A percentile compares a stretch with the other conserved stretches of the same genome.
Conservation (phyloP, 2,113 vertebrate genomes). For the Desmodus rotundus region DNA sequence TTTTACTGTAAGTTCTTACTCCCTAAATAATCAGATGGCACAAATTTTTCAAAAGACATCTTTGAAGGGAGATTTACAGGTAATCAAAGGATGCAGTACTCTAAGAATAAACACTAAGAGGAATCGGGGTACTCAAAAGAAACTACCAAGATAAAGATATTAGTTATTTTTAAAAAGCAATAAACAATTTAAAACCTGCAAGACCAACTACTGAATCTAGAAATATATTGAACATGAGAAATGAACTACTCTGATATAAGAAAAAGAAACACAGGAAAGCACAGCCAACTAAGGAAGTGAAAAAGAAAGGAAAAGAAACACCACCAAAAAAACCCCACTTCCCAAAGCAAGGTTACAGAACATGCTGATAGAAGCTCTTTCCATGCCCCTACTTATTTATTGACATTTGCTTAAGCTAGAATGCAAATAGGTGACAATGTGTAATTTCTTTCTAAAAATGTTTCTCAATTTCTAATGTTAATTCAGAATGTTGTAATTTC, state of each 20-base stretch:
- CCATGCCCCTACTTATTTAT: not conserved
- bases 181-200: conserved; percentile 30
- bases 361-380: not conserved
- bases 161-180: not conserved
- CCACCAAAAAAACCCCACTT: not conserved
- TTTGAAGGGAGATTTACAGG: not conserved
- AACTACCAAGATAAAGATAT: conserved; percentile 30
- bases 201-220: conserved; percentile 23
- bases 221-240: conserved; percentile 22
- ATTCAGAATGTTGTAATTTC: conserved; percentile 33
- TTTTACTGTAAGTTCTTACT: conserved; percentile 24
- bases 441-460: conserved; percentile 60
- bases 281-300: conserved; percentile 25
- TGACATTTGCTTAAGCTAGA: conserved; percentile 42
- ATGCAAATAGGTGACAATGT: conserved; percentile 65
- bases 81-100: conserved; percentile 23
- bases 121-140: conserved; percentile 50
- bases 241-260: not conserved
- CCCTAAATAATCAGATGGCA: not conserved
- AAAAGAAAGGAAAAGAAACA: not conserved
- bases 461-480: conserved; percentile 36
- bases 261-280: conserved; percentile 34
- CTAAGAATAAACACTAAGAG: conserved; percentile 35
- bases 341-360: not conserved
- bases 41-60: conserved; percentile 36